Evolutionary conservation across 2,113 vertebrate genomes (phyloP).

Genomic region (Cryptotis parvus): DNA sequence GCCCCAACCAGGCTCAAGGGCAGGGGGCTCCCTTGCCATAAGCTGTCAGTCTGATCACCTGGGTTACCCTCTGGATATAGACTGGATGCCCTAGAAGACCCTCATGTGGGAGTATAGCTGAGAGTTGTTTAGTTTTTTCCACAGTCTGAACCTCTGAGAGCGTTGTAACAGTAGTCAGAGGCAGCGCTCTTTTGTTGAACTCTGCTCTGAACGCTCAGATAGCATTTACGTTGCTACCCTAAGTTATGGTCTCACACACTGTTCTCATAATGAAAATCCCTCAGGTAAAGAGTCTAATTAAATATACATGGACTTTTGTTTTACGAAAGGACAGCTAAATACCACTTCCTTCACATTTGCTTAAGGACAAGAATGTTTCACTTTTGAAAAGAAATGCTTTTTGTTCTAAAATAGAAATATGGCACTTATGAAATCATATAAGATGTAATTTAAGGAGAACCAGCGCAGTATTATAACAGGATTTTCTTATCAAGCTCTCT

Average conservation of each 20-base stretch:
- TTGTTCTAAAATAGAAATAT: slow-evolving; percentile 78
- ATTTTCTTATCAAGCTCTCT: slow-evolving; percentile 89
- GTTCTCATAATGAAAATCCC: slow-evolving; percentile 54
- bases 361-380: slow-evolving; percentile 71
- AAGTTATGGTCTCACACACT: slow-evolving; percentile 62
- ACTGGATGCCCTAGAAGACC: neutral
- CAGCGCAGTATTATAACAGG: slow-evolving; percentile 80
- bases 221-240: slow-evolving; percentile 9
- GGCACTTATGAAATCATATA: slow-evolving; percentile 76
- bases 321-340: slow-evolving; percentile 73
- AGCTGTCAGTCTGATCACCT: neutral
- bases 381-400: slow-evolving; percentile 64
- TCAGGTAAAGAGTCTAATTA: slow-evolving; percentile 69
- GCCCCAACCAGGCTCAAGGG: neutral
- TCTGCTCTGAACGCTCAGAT: neutral
- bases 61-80: neutral
- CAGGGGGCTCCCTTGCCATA: neutral
- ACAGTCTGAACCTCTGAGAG: neutral
- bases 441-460: slow-evolving; percentile 83
- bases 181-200: slow-evolving; percentile 27
- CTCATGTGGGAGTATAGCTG: neutral
- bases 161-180: slow-evolving; percentile 4
- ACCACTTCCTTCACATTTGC: slow-evolving; percentile 66
- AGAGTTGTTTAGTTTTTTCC: neutral
- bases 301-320: slow-evolving; percentile 67